Conservation (phyloP, 2,797 vertebrate species). For the Corythornis leucogaster region DNA sequence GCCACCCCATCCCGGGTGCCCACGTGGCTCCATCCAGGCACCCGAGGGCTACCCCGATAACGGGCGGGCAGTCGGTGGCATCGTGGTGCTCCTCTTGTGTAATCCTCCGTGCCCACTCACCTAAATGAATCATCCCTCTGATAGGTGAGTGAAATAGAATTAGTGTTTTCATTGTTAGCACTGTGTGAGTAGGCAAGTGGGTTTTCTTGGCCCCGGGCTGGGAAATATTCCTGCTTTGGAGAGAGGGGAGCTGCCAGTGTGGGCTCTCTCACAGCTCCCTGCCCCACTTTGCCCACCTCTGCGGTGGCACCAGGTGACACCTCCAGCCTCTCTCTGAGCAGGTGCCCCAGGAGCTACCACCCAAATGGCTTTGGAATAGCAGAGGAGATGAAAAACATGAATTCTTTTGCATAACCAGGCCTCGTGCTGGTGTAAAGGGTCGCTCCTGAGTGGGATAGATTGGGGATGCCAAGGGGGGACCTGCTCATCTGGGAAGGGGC, state of each 20-base stretch:
- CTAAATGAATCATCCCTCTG: constrained; percentile 55
- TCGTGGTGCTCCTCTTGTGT: constrained; percentile 7
- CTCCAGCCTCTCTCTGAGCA: not conserved
- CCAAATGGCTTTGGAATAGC: not conserved
- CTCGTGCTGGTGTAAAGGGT: rapidly evolving
- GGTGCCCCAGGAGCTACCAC: not conserved
- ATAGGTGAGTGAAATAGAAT: constrained; percentile 64
- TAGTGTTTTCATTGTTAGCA: constrained; percentile 68
- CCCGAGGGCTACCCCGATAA: constrained; percentile 1
- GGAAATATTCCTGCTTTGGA: not conserved
- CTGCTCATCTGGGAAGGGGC: not conserved
- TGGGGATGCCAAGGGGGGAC: rapidly evolving
- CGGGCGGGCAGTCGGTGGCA: not conserved
- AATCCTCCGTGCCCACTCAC: constrained; percentile 57
- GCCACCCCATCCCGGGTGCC: not conserved
- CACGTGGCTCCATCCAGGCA: not conserved
- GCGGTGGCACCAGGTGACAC: not conserved
- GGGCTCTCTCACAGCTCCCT: not conserved
- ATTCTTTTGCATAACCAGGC: not conserved
- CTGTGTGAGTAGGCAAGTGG: constrained; percentile 49
- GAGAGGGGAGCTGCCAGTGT: not conserved
- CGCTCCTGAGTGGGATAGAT: rapidly evolving
- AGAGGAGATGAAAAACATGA: not conserved
- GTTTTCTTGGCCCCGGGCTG: constrained; percentile 31
- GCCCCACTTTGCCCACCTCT: not conserved